Evolutionary conservation across 30 jellyfish, hydroid and myxozoan species (phyloP).

Genomic region (Cassiopea andromeda): DNA sequence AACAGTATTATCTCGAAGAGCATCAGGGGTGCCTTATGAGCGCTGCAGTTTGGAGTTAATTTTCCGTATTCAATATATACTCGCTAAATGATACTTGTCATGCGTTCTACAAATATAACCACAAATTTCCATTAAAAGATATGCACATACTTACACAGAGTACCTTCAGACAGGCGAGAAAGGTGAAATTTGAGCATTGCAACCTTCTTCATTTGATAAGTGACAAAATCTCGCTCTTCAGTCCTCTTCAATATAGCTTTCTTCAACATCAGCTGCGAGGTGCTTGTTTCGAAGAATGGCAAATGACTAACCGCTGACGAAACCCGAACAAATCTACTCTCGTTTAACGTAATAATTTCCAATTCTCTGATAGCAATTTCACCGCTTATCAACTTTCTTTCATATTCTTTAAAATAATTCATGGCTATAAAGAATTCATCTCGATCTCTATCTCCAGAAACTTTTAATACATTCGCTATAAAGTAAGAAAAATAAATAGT

Average conservation of each 20-base stretch:
- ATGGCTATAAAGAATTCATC: not conserved
- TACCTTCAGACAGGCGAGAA: not conserved
- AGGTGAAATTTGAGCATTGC: not conserved
- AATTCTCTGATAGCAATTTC: not conserved
- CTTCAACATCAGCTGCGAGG: not conserved
- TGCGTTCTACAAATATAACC: not conserved
- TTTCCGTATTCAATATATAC: too few species aligned
- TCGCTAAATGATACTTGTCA: too few species aligned
- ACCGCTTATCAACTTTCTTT: not conserved
- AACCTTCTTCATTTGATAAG: not conserved
- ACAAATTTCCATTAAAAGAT: not conserved
- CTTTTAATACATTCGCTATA: not conserved
- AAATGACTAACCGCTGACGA: not conserved
- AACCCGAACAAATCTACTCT: not conserved
- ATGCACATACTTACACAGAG: not conserved
- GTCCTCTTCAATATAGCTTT: not conserved
- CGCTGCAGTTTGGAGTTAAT: too few species aligned
- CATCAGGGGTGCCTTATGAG: too few species aligned
- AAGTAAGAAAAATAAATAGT: too few species aligned
- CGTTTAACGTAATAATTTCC: not conserved
- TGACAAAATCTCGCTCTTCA: not conserved
- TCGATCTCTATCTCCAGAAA: not conserved
- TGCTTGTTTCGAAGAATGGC: not conserved
- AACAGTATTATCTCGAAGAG: too few species aligned
- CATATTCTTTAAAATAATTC: not conserved